Conservation (phyloP, 2,888 invertebrate genomes). For the Cyclophora albipunctata region DNA sequence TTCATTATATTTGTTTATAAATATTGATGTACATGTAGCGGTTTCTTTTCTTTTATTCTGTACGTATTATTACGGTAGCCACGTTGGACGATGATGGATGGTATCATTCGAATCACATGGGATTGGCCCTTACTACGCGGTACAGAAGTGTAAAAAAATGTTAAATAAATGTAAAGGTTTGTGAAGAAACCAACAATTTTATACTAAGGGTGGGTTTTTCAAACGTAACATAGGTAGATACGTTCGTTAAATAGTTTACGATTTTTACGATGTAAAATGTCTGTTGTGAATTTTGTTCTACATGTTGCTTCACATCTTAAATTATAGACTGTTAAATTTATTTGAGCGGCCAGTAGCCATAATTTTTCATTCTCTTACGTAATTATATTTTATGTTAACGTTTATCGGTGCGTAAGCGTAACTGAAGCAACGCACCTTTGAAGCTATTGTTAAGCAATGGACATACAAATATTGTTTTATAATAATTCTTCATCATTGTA, state of each 20-base stretch:
- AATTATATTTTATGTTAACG: too few relatives aligned
- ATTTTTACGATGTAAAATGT: background rate
- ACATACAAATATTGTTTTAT: background rate
- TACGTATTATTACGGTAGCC: slow-evolving; percentile 52
- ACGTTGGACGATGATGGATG: slow-evolving; percentile 66
- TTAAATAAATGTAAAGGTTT: background rate
- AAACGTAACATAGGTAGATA: background rate
- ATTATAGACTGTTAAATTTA: background rate
- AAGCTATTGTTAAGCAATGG: too few relatives aligned
- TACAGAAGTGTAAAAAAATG: slow-evolving; percentile 18
- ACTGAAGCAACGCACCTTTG: too few relatives aligned
- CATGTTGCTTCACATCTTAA: background rate
- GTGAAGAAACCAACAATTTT: background rate
- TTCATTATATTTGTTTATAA: too few relatives aligned
- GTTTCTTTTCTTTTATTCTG: slow-evolving; percentile 33
- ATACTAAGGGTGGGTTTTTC: background rate
- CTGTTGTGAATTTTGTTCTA: too few relatives aligned
- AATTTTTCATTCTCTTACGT: background rate
- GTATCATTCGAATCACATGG: slow-evolving; percentile 57
- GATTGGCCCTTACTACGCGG: slow-evolving; percentile 43
- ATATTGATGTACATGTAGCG: too few relatives aligned
- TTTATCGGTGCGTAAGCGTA: too few relatives aligned
- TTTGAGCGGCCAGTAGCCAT: background rate
- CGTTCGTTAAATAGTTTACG: background rate
- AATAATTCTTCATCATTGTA: slow-evolving; percentile 17